Evolutionary conservation across 2,113 vertebrate species (phyloP), one percentile per base, ranked within the genome.

Genomic region (Phodopus roborovskii): DNA sequence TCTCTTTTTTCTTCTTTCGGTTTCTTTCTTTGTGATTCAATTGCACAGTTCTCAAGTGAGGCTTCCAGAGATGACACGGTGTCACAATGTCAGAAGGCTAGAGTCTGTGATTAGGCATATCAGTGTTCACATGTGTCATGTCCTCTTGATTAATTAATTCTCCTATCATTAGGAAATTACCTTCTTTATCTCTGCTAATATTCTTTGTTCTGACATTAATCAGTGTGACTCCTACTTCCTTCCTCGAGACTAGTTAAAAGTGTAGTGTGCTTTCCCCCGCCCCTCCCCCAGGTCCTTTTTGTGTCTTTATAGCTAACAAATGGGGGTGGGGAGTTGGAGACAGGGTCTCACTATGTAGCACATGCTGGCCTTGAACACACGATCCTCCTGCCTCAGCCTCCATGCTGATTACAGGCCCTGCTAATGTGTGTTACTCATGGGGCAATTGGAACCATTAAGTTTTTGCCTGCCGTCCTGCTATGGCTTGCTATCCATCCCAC

Each of bases 41-140:
- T 24, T n/a, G 84, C 84, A 53, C 64, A 36, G 66, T 17, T 70
- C 84, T 87, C 66, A 36, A 71, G 66, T 68, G 62, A 87, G 66
- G 45, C 6, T 66, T 70, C 84, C n/a, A 12, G 12, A 53, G 84
- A n/a, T 87, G 84, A 87, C 84, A 87, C 33, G 13, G 45, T 87
- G 66, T 87, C 66, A 87, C 64, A 87, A 71, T 87, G 84, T 87
- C 84, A 87, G 66, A 71, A 87, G 84, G 84, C 66, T 87, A 50
- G 64, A 70, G 84, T 70, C 87, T 68, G 24, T 73, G 79, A 58
- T 79, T 42, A 90, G 45, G 2, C 81, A 0, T 17, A 75, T 68
- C 70, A 88, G 78, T 45, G 50, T 26, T 62, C 62, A 82, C 12
- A 28, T 36, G 24, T 90, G 33, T 64, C 36, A 48, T 42, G 19